A percentile compares a stretch with the other conserved stretches of the same genome.
These are phyloP conservation scores for Theristus sp. DNA, from an alignment of 2,888 invertebrate species.

Conservation along the genomic window DNA sequence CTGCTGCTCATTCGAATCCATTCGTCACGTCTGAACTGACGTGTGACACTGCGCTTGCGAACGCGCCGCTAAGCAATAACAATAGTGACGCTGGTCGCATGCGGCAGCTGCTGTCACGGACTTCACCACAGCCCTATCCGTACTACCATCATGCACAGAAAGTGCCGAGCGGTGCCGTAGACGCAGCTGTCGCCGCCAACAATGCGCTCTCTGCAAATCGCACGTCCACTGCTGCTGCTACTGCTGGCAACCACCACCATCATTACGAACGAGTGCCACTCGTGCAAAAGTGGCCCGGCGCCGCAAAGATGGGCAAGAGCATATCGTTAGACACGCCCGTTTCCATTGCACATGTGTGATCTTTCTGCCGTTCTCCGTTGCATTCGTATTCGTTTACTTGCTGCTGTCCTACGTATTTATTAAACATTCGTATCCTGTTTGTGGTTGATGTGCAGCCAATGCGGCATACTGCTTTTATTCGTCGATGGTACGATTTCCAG, in stretches of 20 bases:
- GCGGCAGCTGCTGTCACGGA: conserved; percentile 14
- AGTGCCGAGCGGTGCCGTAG: not conserved
- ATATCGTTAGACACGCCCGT: conserved; percentile 24
- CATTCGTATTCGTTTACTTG: too few species aligned
- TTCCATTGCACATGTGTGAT: conserved; percentile 23
- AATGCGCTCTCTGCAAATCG: not conserved
- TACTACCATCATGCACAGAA: conserved; percentile 14
- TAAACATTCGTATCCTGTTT: too few species aligned
- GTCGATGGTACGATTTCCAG: too few species aligned
- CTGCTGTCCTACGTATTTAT: too few species aligned
- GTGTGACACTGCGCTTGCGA: not conserved
- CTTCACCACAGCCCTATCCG: conserved; percentile 23
- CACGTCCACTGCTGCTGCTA: not conserved
- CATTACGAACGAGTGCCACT: conserved; percentile 20
- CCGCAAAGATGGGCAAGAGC: conserved; percentile 18
- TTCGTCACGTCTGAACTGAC: not conserved
- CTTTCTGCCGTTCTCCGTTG: too few species aligned
- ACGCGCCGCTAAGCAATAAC: not conserved
- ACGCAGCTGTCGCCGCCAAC: not conserved
- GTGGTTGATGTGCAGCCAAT: too few species aligned
- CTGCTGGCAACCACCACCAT: not conserved
- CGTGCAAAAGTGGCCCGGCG: conserved; percentile 21
- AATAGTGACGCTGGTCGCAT: too few species aligned
- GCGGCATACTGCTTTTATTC: too few species aligned
- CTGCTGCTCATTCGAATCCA: not conserved